Evolutionary conservation across 2,797 vertebrate genomes (phyloP).

Genomic region (Falco columbarius): DNA sequence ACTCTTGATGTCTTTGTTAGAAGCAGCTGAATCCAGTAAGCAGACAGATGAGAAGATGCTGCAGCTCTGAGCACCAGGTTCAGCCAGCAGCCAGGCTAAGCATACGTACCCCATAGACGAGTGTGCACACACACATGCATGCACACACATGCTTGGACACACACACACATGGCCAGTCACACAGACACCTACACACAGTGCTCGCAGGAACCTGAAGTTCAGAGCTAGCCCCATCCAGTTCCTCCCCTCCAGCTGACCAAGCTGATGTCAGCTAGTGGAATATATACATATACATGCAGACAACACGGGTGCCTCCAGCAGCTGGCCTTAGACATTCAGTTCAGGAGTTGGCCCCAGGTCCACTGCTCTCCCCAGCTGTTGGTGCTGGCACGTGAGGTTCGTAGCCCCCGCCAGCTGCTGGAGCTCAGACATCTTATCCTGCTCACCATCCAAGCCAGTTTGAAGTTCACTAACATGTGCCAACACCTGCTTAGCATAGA

Average conservation of each 20-base stretch:
- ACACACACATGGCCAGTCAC: background rate
- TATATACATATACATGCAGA: fast-evolving
- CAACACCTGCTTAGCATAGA: background rate
- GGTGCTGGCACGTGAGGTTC: background rate
- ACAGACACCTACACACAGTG: too few species aligned
- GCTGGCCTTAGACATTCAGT: background rate
- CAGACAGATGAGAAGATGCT: background rate
- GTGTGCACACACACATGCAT: fast-evolving
- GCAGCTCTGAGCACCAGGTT: background rate
- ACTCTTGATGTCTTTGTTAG: background rate
- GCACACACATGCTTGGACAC: too few species aligned
- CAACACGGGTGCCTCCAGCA: background rate
- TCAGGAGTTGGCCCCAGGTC: background rate
- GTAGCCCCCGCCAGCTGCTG: background rate
- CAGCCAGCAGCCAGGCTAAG: background rate
- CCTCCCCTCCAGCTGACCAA: background rate
- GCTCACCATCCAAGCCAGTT: background rate
- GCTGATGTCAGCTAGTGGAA: background rate
- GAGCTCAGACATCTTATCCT: background rate
- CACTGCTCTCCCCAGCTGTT: background rate
- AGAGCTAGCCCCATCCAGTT: background rate
- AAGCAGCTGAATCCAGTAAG: background rate
- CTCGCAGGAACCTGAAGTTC: background rate
- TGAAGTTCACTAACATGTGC: background rate
- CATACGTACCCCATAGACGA: fast-evolving